Evolutionary conservation across 1,140 invertebrate genomes (phyloP), one percentile per base, ranked within the genome.

Genomic region (Drosophila parabipectinata): DNA sequence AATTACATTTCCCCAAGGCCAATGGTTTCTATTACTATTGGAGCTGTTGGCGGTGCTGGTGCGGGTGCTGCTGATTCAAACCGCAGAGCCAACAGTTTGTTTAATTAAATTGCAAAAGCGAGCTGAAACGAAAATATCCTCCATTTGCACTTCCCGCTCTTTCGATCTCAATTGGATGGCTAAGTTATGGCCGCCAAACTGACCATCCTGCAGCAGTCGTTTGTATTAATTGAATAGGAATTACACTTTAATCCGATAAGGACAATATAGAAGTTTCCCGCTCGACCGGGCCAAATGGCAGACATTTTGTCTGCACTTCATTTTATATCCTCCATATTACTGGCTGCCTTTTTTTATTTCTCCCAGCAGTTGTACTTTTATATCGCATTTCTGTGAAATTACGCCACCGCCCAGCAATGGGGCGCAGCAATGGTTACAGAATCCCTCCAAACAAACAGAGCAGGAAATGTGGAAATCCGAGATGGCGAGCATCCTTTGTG

Each of bases 191-290:
- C n/a, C 47, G 44, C 48, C 51, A 64, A 63, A 37, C 60, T 56
- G 60, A 66, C 72, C 39, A 55, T 51, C 47, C 53, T 45, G 26
- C 52, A 30, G 45, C 37, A 72, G 53, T 79, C 67, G 82, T 79
- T 81, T 79, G 62, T 73, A 83, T 88, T 88, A 88, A 88, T 87
- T 87, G 82, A 78, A 85, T 76, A 68, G 67, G 71, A 82, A 87
- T 79, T 73, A 67, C 68, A 60, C 63, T 66, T 66, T 64, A 88
- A 77, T 79, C 76, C 60, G 62, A 81, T 85, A 72, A 32, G 79
- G 75, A 83, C 76, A 77, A 76, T 72, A 58, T 68, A 61, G 58
- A 45, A 6, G 55, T 47, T 45, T 5, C 7, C 21, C 18, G 53
- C 14, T 50, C 12, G 24, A 50, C 32, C 24, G 6, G 51, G 56